Conservation (phyloP, 2,797 vertebrate species). For the Peromyscus eremicus region DNA sequence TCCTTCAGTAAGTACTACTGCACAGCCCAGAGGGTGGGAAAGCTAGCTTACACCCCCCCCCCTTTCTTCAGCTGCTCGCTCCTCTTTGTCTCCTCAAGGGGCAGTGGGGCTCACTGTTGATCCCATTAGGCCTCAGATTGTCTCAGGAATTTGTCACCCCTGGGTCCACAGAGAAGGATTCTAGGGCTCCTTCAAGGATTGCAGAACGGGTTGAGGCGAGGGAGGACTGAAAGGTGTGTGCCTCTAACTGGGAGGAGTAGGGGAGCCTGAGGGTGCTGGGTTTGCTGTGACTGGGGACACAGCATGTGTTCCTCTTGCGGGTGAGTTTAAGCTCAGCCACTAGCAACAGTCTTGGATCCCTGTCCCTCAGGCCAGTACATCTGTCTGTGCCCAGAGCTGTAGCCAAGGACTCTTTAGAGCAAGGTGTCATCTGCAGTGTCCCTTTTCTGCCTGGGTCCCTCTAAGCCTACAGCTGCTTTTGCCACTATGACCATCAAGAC, state of each 20-base stretch:
- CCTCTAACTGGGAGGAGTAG: neutral
- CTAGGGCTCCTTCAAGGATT: neutral
- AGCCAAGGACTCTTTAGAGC: neutral
- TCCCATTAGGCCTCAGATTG: fast-evolving
- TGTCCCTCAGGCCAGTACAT: neutral
- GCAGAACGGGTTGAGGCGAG: neutral
- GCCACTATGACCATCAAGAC: no score
- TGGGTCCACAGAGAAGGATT: neutral
- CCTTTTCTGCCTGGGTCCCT: neutral
- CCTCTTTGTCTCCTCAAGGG: neutral
- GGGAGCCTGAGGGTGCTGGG: neutral
- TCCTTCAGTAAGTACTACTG: neutral
- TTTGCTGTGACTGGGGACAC: neutral
- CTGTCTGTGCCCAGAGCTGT: neutral
- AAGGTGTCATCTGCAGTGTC: no score
- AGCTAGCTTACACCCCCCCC: neutral
- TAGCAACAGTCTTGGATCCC: no score
- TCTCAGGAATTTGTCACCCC: neutral
- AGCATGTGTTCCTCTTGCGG: neutral
- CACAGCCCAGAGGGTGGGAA: no score
- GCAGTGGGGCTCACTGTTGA: neutral
- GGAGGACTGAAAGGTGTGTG: no score
- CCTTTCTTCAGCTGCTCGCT: fast-evolving
- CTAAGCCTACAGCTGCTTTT: neutral
- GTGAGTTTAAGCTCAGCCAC: fast-evolving